Evolutionary conservation across 1,140 invertebrate species (phyloP), one percentile per base, ranked within the genome.

Genomic region (Drosophila rhopaloa): DNA sequence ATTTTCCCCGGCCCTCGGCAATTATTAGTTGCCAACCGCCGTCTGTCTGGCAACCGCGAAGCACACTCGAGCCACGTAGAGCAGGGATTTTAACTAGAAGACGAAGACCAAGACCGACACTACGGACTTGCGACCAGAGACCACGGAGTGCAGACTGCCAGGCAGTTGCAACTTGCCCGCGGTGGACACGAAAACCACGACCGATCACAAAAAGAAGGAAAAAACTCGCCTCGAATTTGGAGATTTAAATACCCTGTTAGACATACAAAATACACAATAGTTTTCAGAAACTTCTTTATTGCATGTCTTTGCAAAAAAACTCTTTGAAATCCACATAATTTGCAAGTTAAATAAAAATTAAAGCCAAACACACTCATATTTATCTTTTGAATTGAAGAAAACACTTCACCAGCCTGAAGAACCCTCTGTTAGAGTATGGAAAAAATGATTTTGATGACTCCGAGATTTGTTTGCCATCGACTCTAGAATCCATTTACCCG

Each of bases 11-110:
- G 53, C 70, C 56, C 44, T 68, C 62, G 59, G 67, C 79, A 78
- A 67, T 88, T 82, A 86, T 86, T 88, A 79, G 83, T 88, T 88
- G 68, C 56, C 78, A 63, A 74, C 78, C 57, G 63, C 37, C 61
- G 71, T 43, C 70, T 75, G 72, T 75, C 72, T 75, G 46, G 11
- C 54, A 50, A 32, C 50, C 51, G 40, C 67, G 48, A 48, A 46
- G 56, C 74, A 44, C 76, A 43, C 50, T 67, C 79, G 40, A 67
- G 61, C 43, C 79, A 65, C 77, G 16, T 67, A 71, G 81, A 59
- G 66, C 72, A 46, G 58, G 65, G 77, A 70, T 80, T 83, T 80
- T 62, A 76, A 85, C 79, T 57, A 47, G 58, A 61, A 79, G 48
- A 84, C 38, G 58, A 37, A 5, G 56, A 11, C 48, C 55, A 37